These are phyloP conservation scores for Empis livida DNA, from an alignment of 2,888 invertebrate genomes.

Conservation along the genomic window DNA sequence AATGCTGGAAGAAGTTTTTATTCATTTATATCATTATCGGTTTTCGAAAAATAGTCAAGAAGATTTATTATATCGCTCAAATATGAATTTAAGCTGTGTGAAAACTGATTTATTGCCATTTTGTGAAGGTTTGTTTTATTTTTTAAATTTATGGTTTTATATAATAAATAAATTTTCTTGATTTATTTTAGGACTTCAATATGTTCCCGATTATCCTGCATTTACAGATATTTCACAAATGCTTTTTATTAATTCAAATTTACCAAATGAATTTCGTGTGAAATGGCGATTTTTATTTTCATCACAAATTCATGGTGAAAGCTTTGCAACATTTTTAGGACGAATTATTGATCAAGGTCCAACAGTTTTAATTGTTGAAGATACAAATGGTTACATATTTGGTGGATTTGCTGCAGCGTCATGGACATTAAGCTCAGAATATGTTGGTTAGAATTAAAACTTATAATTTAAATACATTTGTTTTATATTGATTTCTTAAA, in stretches of 20 bases:
- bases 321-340: conserved; percentile 68
- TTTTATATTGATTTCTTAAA: conserved; percentile 15
- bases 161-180: neutral
- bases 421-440: conserved; percentile 66
- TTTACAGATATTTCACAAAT: conserved; percentile 62
- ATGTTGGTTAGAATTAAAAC: conserved; percentile 41
- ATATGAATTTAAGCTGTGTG: neutral
- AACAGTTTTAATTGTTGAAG: conserved; percentile 71
- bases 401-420: conserved; percentile 76
- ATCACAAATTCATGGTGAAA: conserved; percentile 77
- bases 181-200: conserved; percentile 43
- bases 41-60: conserved; percentile 11
- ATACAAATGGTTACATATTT: conserved; percentile 69
- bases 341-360: conserved; percentile 69
- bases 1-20: conserved; percentile 42
- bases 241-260: conserved; percentile 63
- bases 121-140: conserved; percentile 16
- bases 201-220: conserved; percentile 65
- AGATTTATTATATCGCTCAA: conserved; percentile 3
- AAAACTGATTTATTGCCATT: conserved; percentile 22
- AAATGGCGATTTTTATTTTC: conserved; percentile 84
- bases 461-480: neutral
- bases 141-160: neutral
- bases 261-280: conserved; percentile 59
- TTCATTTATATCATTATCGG: conserved; percentile 38